A percentile compares a stretch with the other conserved stretches of the same genome.
Conservation (phyloP, 2,113 vertebrate species). For the Salvelinus alpinus region DNA sequence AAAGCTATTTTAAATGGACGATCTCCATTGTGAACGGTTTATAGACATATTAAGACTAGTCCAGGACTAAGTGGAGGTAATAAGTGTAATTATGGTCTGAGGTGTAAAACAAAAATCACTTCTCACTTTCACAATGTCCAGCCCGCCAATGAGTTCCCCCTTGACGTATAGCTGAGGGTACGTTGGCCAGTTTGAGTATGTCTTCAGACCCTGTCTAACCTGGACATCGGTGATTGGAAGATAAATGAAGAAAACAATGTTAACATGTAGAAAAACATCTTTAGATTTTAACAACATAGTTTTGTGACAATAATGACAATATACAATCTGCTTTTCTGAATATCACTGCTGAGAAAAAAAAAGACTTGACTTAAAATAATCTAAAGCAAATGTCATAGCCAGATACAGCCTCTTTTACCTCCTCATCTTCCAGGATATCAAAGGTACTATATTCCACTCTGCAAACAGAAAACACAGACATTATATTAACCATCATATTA, state of each 20-base stretch:
- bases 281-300: neutral
- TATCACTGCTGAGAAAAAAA: neutral
- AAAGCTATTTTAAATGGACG: too few species aligned
- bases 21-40: too few species aligned
- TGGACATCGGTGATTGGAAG: slow-evolving; percentile 26
- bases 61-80: neutral
- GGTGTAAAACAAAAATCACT: neutral
- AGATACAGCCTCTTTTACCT: slow-evolving; percentile 56
- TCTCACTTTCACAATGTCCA: slow-evolving; percentile 92
- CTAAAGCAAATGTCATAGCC: neutral
- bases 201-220: slow-evolving; percentile 89
- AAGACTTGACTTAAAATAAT: neutral
- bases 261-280: neutral
- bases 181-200: slow-evolving; percentile 93
- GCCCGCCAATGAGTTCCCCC: slow-evolving; percentile 89
- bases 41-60: too few species aligned
- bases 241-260: neutral
- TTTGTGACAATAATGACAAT: neutral
- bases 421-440: slow-evolving; percentile 78
- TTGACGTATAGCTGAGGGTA: slow-evolving; percentile 94
- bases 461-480: neutral
- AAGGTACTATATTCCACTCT: slow-evolving; percentile 76
- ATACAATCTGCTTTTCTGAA: too few species aligned
- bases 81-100: neutral
- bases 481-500: too few species aligned